phyloP scores from a whole-genome alignment of 2,888 invertebrate genomes.

The Catocala fraxini region DNA sequence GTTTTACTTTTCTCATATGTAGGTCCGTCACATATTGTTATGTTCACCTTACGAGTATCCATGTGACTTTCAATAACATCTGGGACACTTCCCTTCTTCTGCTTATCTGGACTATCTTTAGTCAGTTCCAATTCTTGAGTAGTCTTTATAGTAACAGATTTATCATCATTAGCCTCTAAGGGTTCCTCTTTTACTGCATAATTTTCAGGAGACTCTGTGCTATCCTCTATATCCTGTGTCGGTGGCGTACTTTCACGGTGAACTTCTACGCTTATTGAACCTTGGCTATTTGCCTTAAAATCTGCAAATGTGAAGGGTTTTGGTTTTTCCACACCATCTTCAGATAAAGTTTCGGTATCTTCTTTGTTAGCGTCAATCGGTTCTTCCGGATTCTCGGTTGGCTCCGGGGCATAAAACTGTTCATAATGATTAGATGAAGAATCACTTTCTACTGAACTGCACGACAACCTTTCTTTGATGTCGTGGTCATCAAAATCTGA shows the following conservation, averaged over 20 bases:
- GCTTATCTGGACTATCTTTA: slow-evolving; percentile 52
- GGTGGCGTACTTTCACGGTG: slow-evolving; percentile 43
- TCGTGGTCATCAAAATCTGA: slow-evolving; percentile 78
- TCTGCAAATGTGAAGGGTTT: slow-evolving; percentile 87
- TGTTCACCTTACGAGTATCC: slow-evolving; percentile 74
- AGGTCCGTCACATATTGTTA: slow-evolving; percentile 75
- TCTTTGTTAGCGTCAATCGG: slow-evolving; percentile 40
- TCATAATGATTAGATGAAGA: slow-evolving; percentile 78
- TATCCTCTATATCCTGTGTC: slow-evolving; percentile 31
- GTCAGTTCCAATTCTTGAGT: slow-evolving; percentile 37
- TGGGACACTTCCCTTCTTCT: slow-evolving; percentile 68
- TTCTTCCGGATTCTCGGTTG: slow-evolving; percentile 44
- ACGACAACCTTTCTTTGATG: slow-evolving; percentile 72
- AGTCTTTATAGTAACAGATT: slow-evolving; percentile 22
- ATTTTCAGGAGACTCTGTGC: slow-evolving; percentile 31
- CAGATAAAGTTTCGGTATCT: slow-evolving; percentile 24
- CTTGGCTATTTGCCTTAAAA: slow-evolving; percentile 80
- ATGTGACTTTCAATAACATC: slow-evolving; percentile 66
- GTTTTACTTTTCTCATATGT: slow-evolving; percentile 69
- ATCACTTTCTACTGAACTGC: slow-evolving; percentile 76
- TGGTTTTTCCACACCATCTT: slow-evolving; percentile 60
- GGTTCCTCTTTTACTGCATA: slow-evolving; percentile 26
- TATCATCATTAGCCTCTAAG: slow-evolving; percentile 29
- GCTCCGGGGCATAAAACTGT: slow-evolving; percentile 69
- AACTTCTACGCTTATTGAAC: slow-evolving; percentile 55